Evolutionary conservation across 2,888 invertebrate genomes (phyloP).

Genomic region (Eupithecia tripunctaria): DNA sequence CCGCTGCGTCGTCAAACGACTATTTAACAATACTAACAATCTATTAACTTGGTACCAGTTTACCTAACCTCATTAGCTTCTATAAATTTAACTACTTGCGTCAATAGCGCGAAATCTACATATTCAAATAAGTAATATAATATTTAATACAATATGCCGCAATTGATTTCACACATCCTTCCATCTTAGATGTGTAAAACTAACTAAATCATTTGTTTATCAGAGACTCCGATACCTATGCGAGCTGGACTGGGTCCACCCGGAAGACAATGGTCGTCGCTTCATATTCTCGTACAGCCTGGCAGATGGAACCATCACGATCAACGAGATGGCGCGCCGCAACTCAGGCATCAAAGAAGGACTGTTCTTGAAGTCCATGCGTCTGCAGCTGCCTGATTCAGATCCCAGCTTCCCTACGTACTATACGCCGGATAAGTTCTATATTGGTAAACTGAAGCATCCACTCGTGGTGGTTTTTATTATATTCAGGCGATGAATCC

Average conservation of each 20-base stretch:
- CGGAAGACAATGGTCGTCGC: conserved; percentile 89
- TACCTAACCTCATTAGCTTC: background rate
- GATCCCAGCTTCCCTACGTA: conserved; percentile 89
- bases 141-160: background rate
- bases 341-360: conserved; percentile 92
- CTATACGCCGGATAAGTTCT: conserved; percentile 91
- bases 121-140: background rate
- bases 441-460: conserved; percentile 86
- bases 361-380: conserved; percentile 88
- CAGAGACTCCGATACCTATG: conserved; percentile 89
- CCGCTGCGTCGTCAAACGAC: no score
- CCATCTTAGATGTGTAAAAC: background rate
- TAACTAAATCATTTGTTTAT: background rate
- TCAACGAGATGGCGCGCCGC: conserved; percentile 88
- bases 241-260: conserved; percentile 90
- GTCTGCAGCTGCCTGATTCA: conserved; percentile 88
- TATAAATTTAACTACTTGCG: background rate
- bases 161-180: background rate
- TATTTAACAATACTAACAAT: background rate
- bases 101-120: background rate
- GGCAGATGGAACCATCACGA: conserved; percentile 89
- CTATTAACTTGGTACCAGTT: background rate
- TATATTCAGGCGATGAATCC: conserved; percentile 85
- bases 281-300: conserved; percentile 91
- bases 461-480: conserved; percentile 87